phyloP scores from a whole-genome alignment of 2,888 invertebrate species.

The Oasisia sp. region DNA sequence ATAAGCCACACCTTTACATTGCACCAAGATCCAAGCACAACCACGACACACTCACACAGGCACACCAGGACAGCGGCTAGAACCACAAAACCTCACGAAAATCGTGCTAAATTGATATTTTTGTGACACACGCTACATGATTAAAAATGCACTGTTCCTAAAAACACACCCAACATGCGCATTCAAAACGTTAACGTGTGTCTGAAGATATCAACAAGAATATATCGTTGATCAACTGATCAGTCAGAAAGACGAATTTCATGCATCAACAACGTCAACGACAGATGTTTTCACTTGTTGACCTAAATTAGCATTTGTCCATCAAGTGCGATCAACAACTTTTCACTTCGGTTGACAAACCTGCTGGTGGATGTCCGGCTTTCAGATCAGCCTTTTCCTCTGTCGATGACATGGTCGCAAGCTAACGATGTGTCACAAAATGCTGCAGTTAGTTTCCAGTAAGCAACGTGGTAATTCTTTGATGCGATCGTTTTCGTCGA shows the following conservation, averaged over 20 bases:
- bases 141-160: not conserved
- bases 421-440: not conserved
- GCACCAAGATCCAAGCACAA: too few species aligned
- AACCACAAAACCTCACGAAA: not conserved
- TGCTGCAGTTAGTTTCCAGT: not conserved
- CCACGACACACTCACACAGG: too few species aligned
- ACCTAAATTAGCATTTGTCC: not conserved
- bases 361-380: conserved; percentile 90
- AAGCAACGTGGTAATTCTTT: conserved; percentile 10
- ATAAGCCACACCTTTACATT: too few species aligned
- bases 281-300: conserved; percentile 9
- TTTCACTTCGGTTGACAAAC: conserved; percentile 69
- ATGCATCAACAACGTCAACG: not conserved
- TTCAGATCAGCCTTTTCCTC: conserved; percentile 77
- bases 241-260: not conserved
- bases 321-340: not conserved
- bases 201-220: not conserved
- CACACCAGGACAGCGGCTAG: too few species aligned
- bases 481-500: not conserved
- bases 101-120: not conserved
- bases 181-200: not conserved
- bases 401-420: conserved; percentile 69
- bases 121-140: not conserved
- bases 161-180: not conserved
- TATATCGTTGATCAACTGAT: not conserved